Conservation (phyloP, 2,797 vertebrate genomes). For the Limosa lapponica region DNA sequence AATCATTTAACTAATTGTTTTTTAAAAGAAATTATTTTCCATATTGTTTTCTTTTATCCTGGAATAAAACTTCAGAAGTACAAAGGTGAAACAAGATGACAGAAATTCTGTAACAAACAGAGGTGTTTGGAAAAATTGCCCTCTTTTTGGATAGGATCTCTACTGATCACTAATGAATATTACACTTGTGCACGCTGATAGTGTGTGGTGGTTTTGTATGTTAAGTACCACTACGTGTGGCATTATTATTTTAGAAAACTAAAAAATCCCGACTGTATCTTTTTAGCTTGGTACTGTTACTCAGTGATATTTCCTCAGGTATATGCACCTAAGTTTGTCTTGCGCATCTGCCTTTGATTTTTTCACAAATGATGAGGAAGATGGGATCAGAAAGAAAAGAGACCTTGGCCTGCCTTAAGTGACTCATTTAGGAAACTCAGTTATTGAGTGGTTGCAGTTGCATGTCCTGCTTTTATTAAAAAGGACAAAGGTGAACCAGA, state of each 20-base stretch:
- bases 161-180: neutral
- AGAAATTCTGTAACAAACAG: neutral
- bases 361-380: neutral
- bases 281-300: neutral
- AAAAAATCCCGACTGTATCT: neutral
- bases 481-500: neutral
- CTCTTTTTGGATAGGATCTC: neutral
- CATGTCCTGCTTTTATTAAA: neutral
- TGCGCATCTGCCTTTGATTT: neutral
- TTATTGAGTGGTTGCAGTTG: neutral
- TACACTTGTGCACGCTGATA: neutral
- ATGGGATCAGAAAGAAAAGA: neutral
- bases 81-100: neutral
- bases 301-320: neutral
- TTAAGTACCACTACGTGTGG: neutral
- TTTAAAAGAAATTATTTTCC: neutral
- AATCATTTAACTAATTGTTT: slow-evolving; percentile 36
- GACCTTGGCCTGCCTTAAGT: neutral
- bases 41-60: neutral
- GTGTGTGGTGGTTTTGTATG: neutral
- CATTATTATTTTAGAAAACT: neutral
- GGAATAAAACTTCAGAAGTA: neutral
- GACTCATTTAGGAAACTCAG: neutral
- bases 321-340: neutral
- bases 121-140: neutral